Base-by-base conservation (phyloP, 1,140 invertebrate species). In the Arion vulgaris region DNA sequence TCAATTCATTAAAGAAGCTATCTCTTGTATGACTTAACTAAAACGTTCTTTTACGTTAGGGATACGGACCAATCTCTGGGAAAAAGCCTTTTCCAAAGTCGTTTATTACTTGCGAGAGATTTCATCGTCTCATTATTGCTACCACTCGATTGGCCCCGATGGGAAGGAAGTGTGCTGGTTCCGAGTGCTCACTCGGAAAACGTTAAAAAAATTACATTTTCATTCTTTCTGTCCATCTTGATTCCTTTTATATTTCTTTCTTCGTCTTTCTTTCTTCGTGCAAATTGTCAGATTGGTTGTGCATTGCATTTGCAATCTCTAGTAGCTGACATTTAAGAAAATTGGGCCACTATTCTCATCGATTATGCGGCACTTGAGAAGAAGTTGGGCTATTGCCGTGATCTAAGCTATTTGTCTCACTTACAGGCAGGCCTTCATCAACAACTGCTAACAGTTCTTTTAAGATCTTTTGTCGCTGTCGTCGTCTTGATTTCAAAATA, bases 1-100 rank as follows among this genome's bases (percentile, higher is more conserved):
- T 62, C 57, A 36, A 79, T 79, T 79, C 76, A 79, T 79, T 79
- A 79, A 68, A 79, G 76, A 34, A 76, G 53, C 74, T 76, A n/a
- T 76, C 45, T 76, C 32, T 39, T 49, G 74, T 76, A 36, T 57
- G 51, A 76, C 74, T 76, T 53, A 34, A 23, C 74, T 34, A 76
- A 76, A 34, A 36, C 74, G 32, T 53, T 45, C 74, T n/a, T n/a
- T 45, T 76, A 53, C 45, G 45, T 36, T 53, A 32, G 45, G 53
- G 74, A 76, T 49, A 76, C 51, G 32, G 49, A 57, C 36, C 45
- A 53, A 76, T 53, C 32, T 76, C 74, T 53, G 23, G n/a, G n/a
- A 45, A 49, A 49, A 41, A 41, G 39, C 49, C 45, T 32, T 45
- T n/a, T 76, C 74, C 32, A 76, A n/a, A 28, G 17, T 49, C 74